Conservation (phyloP, 2,797 vertebrate genomes). For the Coregonus sp. region DNA sequence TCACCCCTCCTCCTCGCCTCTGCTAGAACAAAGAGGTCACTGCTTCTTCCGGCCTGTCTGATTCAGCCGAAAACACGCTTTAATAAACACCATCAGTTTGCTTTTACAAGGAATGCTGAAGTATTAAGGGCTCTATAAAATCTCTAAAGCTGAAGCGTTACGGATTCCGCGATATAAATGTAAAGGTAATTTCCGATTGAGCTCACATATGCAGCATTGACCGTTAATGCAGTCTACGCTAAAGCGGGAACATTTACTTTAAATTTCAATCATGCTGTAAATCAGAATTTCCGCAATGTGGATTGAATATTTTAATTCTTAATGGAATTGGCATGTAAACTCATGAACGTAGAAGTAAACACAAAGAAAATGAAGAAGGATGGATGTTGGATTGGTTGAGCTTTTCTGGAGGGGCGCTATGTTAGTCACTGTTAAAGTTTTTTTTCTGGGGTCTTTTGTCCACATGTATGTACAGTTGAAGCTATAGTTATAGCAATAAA, state of each 20-base stretch:
- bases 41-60: constrained; percentile 55
- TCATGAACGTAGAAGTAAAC: constrained; percentile 74
- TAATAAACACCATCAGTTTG: constrained; percentile 58
- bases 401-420: constrained; percentile 53
- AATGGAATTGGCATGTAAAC: constrained; percentile 82
- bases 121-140: constrained; percentile 38
- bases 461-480: neutral
- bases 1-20: constrained; percentile 35
- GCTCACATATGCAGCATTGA: too few species aligned
- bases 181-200: too few species aligned
- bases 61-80: constrained; percentile 55
- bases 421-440: constrained; percentile 20
- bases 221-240: too few species aligned
- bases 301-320: constrained; percentile 72
- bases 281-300: too few species aligned
- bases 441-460: neutral
- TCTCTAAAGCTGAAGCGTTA: too few species aligned
- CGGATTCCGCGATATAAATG: too few species aligned
- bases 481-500: neutral
- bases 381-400: constrained; percentile 63
- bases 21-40: constrained; percentile 57
- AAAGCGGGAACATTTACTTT: too few species aligned
- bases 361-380: constrained; percentile 69
- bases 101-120: constrained; percentile 48
- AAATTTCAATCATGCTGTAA: too few species aligned